Evolutionary conservation across 2,113 vertebrate species (phyloP), one percentile per base, ranked within the genome.

Genomic region (Spizaetus ornatus): DNA sequence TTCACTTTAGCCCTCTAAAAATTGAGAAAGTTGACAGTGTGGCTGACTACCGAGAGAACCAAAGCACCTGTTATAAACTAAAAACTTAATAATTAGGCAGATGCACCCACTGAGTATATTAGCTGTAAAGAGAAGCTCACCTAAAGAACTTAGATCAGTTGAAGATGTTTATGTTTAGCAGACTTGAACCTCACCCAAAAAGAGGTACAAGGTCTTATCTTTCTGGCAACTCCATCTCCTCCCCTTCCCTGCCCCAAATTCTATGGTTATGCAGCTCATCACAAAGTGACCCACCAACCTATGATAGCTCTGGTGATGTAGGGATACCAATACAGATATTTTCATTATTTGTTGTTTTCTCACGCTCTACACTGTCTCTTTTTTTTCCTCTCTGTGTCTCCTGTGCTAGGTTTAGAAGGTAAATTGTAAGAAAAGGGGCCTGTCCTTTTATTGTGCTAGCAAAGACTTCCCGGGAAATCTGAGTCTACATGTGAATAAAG

Each of bases 351-450:
- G 2, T 21, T 72, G 0, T 19, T 50, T 48, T 26, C 22, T 79
- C 1, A 22, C 38, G 7, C 7, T 38, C 3, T 61, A 14, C 3
- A 1, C 1, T 8, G 0, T 36, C 3, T 50, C 4, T 9, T 50
- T 38, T 36, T 16, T 36, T n/a, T 12, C 3, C 3, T 26, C 3
- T 36, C 15, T 48, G 3, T 82, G 5, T 47, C 19, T 81, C 7
- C 13, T 59, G 4, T 29, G 11, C 17, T 38, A 36, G 3, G 3
- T 77, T 92, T 70, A 71, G 29, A 86, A 83, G 5, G 21, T 2
- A 86, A 67, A 52, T 36, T 63, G 4, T 55, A 21, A 43, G 20
- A 42, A 70, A 52, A 3, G 25, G 11, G 2, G 7, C 6, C 10
- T 65, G 5, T 65, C 17, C 9, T 83, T 86, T 36, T 21, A 16